phyloP scores from a whole-genome alignment of 1,140 invertebrate genomes.

The Geopemphigus sp. region DNA sequence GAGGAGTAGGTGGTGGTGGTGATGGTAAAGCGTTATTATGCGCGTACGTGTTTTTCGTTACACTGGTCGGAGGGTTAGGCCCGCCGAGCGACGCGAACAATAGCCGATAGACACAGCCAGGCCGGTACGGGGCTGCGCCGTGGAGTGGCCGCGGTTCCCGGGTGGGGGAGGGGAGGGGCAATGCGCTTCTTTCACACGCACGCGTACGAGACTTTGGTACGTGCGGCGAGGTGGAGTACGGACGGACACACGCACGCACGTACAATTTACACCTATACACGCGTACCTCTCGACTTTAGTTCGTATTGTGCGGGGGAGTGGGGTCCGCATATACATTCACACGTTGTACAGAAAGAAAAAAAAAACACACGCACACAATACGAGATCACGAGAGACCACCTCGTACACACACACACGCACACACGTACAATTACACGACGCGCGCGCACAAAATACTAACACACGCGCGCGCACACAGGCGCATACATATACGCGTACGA shows the following conservation, averaged over 20 bases:
- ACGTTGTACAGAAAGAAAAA: too few relatives aligned
- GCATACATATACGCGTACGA: too few relatives aligned
- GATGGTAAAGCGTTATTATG: too few relatives aligned
- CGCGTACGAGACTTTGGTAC: background rate
- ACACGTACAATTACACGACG: background rate
- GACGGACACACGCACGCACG: background rate
- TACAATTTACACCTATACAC: background rate
- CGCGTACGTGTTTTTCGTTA: too few relatives aligned
- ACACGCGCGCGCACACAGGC: background rate
- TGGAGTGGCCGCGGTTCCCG: background rate
- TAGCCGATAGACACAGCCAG: too few relatives aligned
- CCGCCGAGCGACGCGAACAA: too few relatives aligned
- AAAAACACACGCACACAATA: too few relatives aligned
- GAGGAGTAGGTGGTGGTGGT: too few relatives aligned
- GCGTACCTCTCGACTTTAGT: background rate
- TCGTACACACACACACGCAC: background rate
- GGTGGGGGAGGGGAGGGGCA: too few relatives aligned
- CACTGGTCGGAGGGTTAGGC: too few relatives aligned
- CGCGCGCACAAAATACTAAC: background rate
- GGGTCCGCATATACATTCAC: background rate
- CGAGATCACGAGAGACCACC: background rate
- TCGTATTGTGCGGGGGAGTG: background rate
- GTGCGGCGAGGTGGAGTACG: too few relatives aligned
- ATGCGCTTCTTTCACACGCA: conserved; percentile 17
- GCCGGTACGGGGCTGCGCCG: background rate